Evolutionary conservation across 30 jellyfish, hydroid and myxozoan species (phyloP).

Genomic region (Cassiopea andromeda): DNA sequence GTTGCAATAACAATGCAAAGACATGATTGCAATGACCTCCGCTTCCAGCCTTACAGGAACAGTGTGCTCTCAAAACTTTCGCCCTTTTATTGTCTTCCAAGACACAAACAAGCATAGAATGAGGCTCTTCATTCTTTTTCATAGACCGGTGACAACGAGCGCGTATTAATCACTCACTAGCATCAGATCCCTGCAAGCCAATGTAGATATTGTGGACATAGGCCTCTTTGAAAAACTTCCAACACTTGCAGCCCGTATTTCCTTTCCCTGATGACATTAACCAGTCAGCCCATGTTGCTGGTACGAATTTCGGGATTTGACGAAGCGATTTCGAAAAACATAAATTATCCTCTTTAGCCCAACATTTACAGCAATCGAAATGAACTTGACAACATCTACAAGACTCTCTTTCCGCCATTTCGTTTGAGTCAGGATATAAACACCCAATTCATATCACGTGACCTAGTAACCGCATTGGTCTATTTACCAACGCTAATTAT

Average conservation of each 20-base stretch:
- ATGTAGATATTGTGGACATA: background rate
- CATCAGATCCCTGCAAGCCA: background rate
- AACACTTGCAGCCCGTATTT: conserved; percentile 2
- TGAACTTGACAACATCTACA: background rate
- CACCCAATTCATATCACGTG: conserved; percentile 23
- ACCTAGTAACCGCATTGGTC: conserved; percentile 1
- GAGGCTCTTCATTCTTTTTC: conserved; percentile 20
- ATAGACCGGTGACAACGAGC: background rate
- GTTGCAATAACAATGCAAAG: conserved; percentile 3
- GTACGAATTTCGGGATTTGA: background rate
- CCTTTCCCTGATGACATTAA: background rate
- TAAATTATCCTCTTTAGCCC: background rate
- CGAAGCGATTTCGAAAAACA: background rate
- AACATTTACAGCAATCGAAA: background rate
- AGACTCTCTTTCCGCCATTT: background rate
- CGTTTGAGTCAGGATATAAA: background rate
- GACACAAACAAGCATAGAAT: background rate
- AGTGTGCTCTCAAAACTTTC: background rate
- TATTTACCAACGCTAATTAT: no score
- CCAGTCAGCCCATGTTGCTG: conserved; percentile 17
- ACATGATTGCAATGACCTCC: conserved; percentile 20
- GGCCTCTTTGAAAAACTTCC: conserved; percentile 9
- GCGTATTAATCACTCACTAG: background rate
- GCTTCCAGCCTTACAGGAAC: conserved; percentile 16
- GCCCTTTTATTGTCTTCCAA: background rate